Evolutionary conservation across 2,113 vertebrate species (phyloP), one percentile per base, ranked within the genome.

Genomic region (Connochaetes taurinus): DNA sequence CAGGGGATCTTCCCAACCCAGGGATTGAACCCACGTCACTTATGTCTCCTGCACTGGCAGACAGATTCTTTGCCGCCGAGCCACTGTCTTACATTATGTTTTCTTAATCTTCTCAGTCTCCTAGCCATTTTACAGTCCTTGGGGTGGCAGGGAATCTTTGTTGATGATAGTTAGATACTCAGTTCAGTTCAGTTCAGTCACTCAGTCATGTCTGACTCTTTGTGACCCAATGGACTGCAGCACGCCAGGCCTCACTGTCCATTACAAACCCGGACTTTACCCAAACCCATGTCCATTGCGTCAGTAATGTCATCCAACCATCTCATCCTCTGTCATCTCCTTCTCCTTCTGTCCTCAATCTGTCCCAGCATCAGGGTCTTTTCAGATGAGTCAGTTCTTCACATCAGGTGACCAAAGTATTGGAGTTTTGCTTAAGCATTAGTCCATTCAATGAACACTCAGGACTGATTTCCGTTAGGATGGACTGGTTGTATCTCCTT

Each of bases 251-350:
- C n/a, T 71, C 64, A 10, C 64, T 11, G 4, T 36, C n/a, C n/a
- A 36, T 71, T 17, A 71, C n/a, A 4, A 67, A 36, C n/a, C 9
- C 0, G 0, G n/a, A 71, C 64, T 36, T 21, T 36, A 71, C 64
- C n/a, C n/a, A 71, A 36, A 36, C n/a, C 10, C 64, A 71, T 36
- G 17, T 71, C 17, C n/a, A 36, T 5, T 36, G 64, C 0, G 0
- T 71, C 17, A 0, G 7, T 36, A 17, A 36, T 21, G 17, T 8
- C 17, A 5, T 71, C n/a, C 4, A 71, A 36, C 17, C 64, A 71
- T 5, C 64, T 71, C n/a, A 36, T 21, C 4, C n/a, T 36, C 64
- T 71, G 17, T 71, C 0, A 0, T 71, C 64, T 17, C 64, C 9
- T 19, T 67, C 64, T n/a, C 62, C 62, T n/a, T n/a, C 9, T 71